Evolutionary conservation across 2,888 invertebrate species (phyloP), one percentile per base, ranked within the genome.

Genomic region (Clepsis dumicolana): DNA sequence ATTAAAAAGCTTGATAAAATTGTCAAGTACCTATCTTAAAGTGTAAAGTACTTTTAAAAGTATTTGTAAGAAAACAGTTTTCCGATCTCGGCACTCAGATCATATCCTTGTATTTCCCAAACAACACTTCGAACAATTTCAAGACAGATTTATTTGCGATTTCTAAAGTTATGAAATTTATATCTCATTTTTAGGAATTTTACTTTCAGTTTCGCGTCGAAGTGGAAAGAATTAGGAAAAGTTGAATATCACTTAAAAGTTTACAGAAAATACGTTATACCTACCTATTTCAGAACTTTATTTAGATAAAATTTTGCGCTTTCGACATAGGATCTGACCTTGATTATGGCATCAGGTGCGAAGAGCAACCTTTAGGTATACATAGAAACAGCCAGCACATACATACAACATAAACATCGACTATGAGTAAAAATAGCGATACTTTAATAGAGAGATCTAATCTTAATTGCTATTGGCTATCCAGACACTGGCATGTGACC

Each of bases 81-180:
- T 16, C 21, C 29, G 18, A 29, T 54, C 29, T 16, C 27, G 12
- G 29, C 18, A 54, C 53, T 29, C 53, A 54, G 29, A 29, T 18
- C 7, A 54, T 14, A 29, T 54, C 53, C 3, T 32, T 61, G 48
- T 52, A 44, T 25, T 54, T 48, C 48, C 27, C 41, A 18, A 44
- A 44, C 21, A 35, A 60, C 54, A 54, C 54, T 29, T 21, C 18
- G 29, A 16, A 54, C 18, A 44, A 64, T 4, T 54, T 54, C 29
- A 54, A 64, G 21, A 12, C 25, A 38, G 62, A 64, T 56, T 64
- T 64, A 64, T 44, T n/a, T 64, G 24, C 38, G 16, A 59, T 21
- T 16, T 64, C 24, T 12, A 56, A 32, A 32, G 44, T 29, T 32
- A 56, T 44, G 44, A 56, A 29, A 64, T 48, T 64, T 56, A 10